Percentiles rank a stretch among this genome's conserved stretches.
phyloP scores from a whole-genome alignment of 2,113 vertebrate species.

The Uria aalge region DNA sequence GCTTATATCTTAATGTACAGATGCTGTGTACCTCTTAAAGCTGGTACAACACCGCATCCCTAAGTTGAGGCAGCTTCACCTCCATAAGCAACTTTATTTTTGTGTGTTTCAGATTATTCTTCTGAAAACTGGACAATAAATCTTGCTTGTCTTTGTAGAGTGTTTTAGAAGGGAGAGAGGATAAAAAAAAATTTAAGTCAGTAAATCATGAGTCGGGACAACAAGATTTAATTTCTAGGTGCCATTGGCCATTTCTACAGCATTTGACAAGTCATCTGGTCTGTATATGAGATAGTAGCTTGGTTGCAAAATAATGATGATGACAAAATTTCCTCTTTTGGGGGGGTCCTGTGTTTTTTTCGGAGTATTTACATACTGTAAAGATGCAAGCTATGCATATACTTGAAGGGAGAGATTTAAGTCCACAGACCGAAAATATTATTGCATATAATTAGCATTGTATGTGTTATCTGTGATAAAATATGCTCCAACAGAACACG shows the following conservation, averaged over 20 bases:
- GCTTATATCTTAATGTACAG: not conserved
- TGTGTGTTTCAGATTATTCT: not conserved
- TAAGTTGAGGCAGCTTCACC: not conserved
- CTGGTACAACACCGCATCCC: not conserved
- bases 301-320: not conserved
- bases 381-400: not conserved
- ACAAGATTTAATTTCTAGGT: not conserved
- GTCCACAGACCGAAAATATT: not conserved
- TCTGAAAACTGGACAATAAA: not conserved
- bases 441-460: not conserved
- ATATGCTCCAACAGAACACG: not conserved
- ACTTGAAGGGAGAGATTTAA: not conserved
- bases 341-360: not conserved
- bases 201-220: not conserved
- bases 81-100: not conserved
- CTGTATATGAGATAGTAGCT: not conserved
- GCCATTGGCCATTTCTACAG: not conserved
- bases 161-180: not conserved
- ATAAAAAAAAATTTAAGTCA: not conserved
- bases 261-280: not conserved
- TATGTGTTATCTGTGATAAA: not conserved
- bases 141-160: not conserved
- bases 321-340: not conserved
- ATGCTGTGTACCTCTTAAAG: not conserved
- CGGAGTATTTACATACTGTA: not conserved